Percentiles rank a stretch among this genome's conserved stretches.
Evolutionary conservation across 2,113 vertebrate species (phyloP).

Genomic region (Struthio camelus): DNA sequence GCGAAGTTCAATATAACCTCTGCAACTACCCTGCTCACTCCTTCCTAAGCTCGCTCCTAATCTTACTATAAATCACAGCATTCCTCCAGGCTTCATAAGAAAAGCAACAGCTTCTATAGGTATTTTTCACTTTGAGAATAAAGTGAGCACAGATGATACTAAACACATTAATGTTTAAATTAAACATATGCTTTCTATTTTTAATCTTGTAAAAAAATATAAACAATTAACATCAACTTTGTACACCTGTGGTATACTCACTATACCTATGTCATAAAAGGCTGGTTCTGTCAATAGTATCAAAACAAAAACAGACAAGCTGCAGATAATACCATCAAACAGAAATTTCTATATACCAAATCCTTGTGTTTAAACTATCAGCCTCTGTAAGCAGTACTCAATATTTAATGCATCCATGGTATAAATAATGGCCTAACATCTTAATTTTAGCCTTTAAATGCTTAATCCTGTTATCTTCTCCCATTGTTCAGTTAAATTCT

Average conservation of each 20-base stretch:
- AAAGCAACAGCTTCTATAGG: not conserved
- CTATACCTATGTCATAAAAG: not conserved
- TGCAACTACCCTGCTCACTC: not conserved
- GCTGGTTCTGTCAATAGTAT: not conserved
- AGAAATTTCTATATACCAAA: not conserved
- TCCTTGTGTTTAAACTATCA: not conserved
- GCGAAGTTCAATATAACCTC: not conserved
- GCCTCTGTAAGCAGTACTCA: not conserved
- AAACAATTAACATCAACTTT: not conserved
- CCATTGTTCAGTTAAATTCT: not conserved
- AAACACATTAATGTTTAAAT: not conserved
- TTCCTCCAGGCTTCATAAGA: not conserved
- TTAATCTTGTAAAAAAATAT: not conserved
- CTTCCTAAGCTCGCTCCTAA: not conserved
- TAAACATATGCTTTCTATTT: not conserved
- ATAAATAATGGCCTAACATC: not conserved
- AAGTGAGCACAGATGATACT: not conserved
- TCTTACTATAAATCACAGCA: not conserved
- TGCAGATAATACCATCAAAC: not conserved
- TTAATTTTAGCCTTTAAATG: not conserved
- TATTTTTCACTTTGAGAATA: not conserved
- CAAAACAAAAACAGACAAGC: not conserved
- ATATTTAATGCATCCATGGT: not conserved
- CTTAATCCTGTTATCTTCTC: not conserved
- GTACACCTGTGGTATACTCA: not conserved